Conservation (phyloP, 2,888 invertebrate species). For the Sympetrum striolatum region DNA sequence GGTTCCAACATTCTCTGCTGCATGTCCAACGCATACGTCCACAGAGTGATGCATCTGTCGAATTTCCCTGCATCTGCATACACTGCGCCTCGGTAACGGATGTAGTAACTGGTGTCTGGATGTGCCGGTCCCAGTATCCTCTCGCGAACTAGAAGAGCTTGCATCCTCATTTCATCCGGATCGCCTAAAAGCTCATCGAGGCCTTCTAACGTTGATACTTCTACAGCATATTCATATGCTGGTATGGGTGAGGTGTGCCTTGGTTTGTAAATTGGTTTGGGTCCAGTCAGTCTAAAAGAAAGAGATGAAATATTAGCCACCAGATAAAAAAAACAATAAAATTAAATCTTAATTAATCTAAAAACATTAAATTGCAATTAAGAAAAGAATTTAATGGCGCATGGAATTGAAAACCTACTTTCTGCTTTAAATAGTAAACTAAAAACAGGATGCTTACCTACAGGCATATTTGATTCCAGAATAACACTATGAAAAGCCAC, state of each 20-base stretch:
- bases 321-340: background rate
- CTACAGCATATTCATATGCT: conserved; percentile 88
- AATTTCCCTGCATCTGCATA: conserved; percentile 96
- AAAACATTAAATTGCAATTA: background rate
- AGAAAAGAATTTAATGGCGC: background rate
- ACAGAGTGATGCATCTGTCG: conserved; percentile 85
- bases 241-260: conserved; percentile 73
- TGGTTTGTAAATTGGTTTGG: conserved; percentile 76
- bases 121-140: conserved; percentile 92
- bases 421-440: background rate
- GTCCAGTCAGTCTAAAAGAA: conserved; percentile 65
- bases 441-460: too few relatives aligned
- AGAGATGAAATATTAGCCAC: background rate
- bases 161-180: conserved; percentile 97
- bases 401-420: too few relatives aligned
- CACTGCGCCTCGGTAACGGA: conserved; percentile 89
- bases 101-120: conserved; percentile 96
- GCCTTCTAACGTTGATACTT: conserved; percentile 79
- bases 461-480: too few relatives aligned
- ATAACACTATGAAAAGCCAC: too few relatives aligned
- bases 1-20: conserved; percentile 93
- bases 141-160: conserved; percentile 87
- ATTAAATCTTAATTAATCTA: background rate
- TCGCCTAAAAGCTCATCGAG: conserved; percentile 88
- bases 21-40: conserved; percentile 97